A percentile compares a stretch with the other conserved stretches of the same genome.
Evolutionary conservation across 2,113 vertebrate species (phyloP).

Genomic region (Cryptomyrus ogoouensis): DNA sequence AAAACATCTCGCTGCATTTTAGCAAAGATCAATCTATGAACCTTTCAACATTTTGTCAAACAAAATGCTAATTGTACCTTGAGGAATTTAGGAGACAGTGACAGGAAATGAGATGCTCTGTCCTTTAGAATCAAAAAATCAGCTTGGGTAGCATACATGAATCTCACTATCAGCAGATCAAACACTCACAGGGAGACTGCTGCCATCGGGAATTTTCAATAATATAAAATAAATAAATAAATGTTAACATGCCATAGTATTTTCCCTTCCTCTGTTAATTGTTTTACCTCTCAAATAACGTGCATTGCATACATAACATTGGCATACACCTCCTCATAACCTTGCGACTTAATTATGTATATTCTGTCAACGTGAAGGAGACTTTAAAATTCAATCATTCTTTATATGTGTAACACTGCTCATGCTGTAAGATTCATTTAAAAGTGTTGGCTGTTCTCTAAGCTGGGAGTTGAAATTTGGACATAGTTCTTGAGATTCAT

Average conservation of each 20-base stretch:
- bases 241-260: conserved; percentile 16
- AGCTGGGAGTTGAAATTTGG: background rate
- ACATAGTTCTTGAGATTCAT: background rate
- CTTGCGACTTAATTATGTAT: background rate
- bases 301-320: background rate
- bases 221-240: conserved; percentile 27
- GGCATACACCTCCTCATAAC: background rate
- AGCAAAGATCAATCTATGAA: conserved; percentile 99
- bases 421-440: background rate
- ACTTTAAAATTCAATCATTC: background rate
- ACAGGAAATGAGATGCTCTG: conserved; percentile 99
- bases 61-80: conserved; percentile 99
- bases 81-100: conserved; percentile 99
- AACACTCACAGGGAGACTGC: conserved; percentile 40
- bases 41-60: conserved; percentile 99
- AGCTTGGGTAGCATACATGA: conserved; percentile 87
- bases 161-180: conserved; percentile 71
- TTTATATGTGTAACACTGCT: background rate
- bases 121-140: conserved; percentile 95
- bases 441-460: background rate
- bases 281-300: conserved; percentile 6
- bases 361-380: background rate
- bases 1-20: conserved; percentile 90
- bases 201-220: conserved; percentile 33
- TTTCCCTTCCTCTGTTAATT: conserved; percentile 18